Evolutionary conservation across 2,888 invertebrate species (phyloP).

Genomic region (Allacma fusca): DNA sequence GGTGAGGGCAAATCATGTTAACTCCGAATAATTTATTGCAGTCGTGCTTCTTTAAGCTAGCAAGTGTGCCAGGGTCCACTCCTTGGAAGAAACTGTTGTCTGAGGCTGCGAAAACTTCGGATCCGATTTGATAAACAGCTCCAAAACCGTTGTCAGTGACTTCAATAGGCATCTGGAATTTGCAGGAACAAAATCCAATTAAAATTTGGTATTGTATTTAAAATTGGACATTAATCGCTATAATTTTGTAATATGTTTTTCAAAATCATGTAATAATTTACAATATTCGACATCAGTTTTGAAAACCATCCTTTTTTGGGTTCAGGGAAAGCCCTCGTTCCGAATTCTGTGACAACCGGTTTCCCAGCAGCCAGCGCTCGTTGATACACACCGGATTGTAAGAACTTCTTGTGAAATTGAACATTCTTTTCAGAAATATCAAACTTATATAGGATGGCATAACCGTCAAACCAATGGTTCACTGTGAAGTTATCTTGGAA

Average conservation of each 20-base stretch:
- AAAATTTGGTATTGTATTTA: no score
- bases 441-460: slow-evolving; percentile 66
- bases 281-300: slow-evolving; percentile 34
- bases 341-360: slow-evolving; percentile 57
- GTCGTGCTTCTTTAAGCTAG: slow-evolving; percentile 34
- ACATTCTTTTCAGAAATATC: slow-evolving; percentile 64
- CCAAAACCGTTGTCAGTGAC: slow-evolving; percentile 38
- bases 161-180: slow-evolving; percentile 32
- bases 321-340: slow-evolving; percentile 51
- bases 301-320: slow-evolving; percentile 39
- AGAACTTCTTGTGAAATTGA: slow-evolving; percentile 56
- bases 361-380: slow-evolving; percentile 54
- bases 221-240: no score
- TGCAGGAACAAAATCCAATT: no score
- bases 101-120: slow-evolving; percentile 37
- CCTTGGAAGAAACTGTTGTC: slow-evolving; percentile 42
- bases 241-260: not conserved
- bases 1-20: slow-evolving; percentile 39
- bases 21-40: slow-evolving; percentile 41
- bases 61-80: slow-evolving; percentile 60
- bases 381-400: slow-evolving; percentile 55
- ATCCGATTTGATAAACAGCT: slow-evolving; percentile 27
- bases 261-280: slow-evolving; percentile 20
- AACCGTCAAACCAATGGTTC: slow-evolving; percentile 67
- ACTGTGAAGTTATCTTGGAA: slow-evolving; percentile 63